Evolutionary conservation across 2,888 invertebrate genomes (phyloP).

Genomic region (Trissolcus japonicus): DNA sequence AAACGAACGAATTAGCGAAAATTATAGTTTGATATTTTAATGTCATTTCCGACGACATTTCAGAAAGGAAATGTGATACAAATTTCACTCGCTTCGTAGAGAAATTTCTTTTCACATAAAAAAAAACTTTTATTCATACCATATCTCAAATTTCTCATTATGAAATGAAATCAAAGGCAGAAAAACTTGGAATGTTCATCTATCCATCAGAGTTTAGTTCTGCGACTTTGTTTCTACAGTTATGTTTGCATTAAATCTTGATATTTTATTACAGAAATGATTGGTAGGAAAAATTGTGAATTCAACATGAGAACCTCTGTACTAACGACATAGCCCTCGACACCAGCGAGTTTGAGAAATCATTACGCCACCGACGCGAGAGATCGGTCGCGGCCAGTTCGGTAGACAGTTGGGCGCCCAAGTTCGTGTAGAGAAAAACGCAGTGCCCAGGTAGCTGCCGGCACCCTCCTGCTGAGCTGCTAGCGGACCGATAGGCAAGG

Average conservation of each 20-base stretch:
- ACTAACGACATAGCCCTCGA: conserved; percentile 20
- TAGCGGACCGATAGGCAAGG: conserved; percentile 16
- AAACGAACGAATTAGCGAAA: too few relatives aligned
- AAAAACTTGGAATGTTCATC: too few relatives aligned
- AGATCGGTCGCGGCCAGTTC: conserved; percentile 53
- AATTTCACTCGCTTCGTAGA: too few relatives aligned
- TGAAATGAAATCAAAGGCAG: neutral
- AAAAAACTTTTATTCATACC: neutral
- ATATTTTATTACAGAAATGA: neutral
- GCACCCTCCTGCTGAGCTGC: conserved; percentile 51
- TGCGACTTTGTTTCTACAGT: too few relatives aligned
- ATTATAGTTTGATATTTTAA: too few relatives aligned
- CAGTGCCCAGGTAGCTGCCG: conserved; percentile 61
- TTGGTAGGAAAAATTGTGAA: neutral
- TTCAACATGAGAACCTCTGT: conserved; percentile 41
- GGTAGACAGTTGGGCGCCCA: conserved; percentile 72
- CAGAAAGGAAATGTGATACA: too few relatives aligned
- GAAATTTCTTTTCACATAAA: neutral
- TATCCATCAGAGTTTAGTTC: too few relatives aligned
- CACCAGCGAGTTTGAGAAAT: conserved; percentile 47
- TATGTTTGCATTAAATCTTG: too few relatives aligned
- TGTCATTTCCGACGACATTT: too few relatives aligned
- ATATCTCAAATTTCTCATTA: too few relatives aligned
- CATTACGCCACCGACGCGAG: conserved; percentile 56
- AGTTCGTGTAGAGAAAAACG: conserved; percentile 61